Evolutionary conservation across 2,113 vertebrate genomes (phyloP).

Genomic region (Zosterops pallidus): DNA sequence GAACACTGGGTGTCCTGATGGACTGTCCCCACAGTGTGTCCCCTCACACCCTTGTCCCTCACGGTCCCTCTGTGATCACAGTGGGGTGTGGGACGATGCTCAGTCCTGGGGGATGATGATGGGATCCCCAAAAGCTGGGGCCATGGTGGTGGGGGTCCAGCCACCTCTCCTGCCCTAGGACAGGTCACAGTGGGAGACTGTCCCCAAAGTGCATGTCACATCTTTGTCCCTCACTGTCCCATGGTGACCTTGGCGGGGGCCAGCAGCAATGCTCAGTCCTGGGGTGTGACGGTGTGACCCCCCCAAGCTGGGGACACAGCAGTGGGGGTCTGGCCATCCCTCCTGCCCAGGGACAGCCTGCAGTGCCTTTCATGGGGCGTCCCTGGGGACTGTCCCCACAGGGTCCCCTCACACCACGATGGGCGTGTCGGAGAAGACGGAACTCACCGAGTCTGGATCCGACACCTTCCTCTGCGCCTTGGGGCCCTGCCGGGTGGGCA

Average conservation of each 20-base stretch:
- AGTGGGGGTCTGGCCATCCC: neutral
- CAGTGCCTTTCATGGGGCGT: rapidly evolving
- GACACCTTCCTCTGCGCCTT: conserved; percentile 90
- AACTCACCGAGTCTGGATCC: conserved; percentile 93
- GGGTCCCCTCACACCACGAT: conserved; percentile 85
- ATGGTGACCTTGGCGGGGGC: neutral
- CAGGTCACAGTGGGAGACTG: neutral
- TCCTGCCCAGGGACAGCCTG: neutral
- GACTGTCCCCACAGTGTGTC: neutral
- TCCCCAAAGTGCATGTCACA: neutral
- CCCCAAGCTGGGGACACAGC: neutral
- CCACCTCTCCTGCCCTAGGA: neutral
- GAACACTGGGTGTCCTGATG: neutral
- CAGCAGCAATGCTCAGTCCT: neutral
- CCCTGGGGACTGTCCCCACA: neutral
- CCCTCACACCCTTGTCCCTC: neutral
- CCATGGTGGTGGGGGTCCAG: neutral
- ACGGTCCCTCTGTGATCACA: neutral
- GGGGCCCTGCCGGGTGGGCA: conserved; percentile 55
- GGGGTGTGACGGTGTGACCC: neutral
- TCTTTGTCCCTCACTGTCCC: neutral
- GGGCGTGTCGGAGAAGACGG: conserved; percentile 96
- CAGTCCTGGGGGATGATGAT: neutral
- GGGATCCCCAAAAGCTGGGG: neutral
- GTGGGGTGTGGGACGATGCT: neutral